Percentiles rank a stretch among this genome's conserved stretches.
Conservation (phyloP, 2,888 invertebrate genomes). For the Esperia sulphurella region DNA sequence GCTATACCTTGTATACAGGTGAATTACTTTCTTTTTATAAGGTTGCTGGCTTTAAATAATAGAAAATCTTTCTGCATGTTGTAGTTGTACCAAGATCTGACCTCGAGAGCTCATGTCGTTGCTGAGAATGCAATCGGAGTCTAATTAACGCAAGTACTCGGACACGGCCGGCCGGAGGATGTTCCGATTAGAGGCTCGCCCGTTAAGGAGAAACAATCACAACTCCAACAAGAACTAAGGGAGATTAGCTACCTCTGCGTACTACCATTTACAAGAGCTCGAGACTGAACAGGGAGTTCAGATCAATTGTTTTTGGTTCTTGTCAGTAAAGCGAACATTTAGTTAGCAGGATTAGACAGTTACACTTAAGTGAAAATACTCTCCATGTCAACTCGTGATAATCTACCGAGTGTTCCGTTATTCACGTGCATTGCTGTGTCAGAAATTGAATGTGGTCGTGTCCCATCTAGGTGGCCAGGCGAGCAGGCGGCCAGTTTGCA, state of each 20-base stretch:
- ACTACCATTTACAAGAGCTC: not conserved
- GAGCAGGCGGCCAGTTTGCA: constrained; percentile 19
- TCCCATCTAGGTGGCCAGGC: constrained; percentile 10
- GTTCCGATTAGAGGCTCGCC: constrained; percentile 67
- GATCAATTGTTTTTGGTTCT: constrained; percentile 3
- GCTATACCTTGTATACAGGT: constrained; percentile 13
- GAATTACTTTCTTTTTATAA: not conserved
- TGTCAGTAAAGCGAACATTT: not conserved
- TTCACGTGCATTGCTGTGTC: constrained; percentile 35
- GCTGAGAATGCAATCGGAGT: constrained; percentile 59
- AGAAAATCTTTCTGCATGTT: constrained; percentile 31
- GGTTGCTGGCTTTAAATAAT: constrained; percentile 25
- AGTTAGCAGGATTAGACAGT: too few relatives aligned
- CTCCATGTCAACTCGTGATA: not conserved
- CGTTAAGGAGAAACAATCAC: constrained; percentile 76
- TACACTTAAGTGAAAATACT: too few relatives aligned
- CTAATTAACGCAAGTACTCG: constrained; percentile 66
- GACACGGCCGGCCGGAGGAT: constrained; percentile 60
- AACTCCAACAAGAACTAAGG: constrained; percentile 62
- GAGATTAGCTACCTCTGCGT: constrained; percentile 42
- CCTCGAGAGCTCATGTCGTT: constrained; percentile 47
- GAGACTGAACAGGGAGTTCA: constrained; percentile 1
- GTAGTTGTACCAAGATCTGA: constrained; percentile 37
- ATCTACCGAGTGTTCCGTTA: constrained; percentile 17
- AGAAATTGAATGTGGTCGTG: constrained; percentile 30